phyloP scores from a whole-genome alignment of 2,797 vertebrate species.

The Phataginus tricuspis region DNA sequence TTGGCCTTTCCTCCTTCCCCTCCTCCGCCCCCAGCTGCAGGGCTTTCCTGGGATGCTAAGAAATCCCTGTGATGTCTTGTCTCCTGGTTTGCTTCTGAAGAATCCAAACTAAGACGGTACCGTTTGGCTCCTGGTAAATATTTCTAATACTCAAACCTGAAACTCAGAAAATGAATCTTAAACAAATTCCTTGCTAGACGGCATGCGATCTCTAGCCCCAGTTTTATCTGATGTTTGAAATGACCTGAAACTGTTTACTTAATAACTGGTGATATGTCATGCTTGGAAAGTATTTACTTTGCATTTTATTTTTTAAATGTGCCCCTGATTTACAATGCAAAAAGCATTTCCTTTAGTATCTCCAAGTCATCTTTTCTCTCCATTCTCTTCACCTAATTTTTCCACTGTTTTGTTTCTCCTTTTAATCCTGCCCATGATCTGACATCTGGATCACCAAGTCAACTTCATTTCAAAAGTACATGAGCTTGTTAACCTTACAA shows the following conservation, averaged over 20 bases:
- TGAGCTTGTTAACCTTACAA: not conserved
- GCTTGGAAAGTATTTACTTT: not conserved
- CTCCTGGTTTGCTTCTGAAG: not conserved
- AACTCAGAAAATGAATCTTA: not conserved
- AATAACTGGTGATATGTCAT: not conserved
- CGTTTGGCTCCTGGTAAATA: not conserved
- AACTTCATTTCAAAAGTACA: not conserved
- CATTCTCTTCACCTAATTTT: not conserved
- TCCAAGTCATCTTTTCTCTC: not conserved
- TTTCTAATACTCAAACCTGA: not conserved
- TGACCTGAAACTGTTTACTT: too few relatives aligned
- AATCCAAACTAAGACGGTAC: not conserved
- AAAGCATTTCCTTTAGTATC: not conserved
- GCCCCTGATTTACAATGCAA: not conserved
- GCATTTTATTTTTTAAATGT: not conserved
- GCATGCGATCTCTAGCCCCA: too few relatives aligned
- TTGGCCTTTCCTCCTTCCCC: not conserved
- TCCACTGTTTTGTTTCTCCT: not conserved
- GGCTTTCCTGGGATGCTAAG: not conserved
- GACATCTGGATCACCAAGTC: not conserved
- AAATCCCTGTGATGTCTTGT: not conserved
- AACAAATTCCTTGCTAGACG: not conserved
- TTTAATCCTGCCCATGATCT: not conserved
- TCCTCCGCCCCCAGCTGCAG: rapidly evolving
- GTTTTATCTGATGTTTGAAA: not conserved